Evolutionary conservation across 64 coral and sea anemone species (phyloP), one percentile per base, ranked within the genome.

Genomic region (Montipora cactus): DNA sequence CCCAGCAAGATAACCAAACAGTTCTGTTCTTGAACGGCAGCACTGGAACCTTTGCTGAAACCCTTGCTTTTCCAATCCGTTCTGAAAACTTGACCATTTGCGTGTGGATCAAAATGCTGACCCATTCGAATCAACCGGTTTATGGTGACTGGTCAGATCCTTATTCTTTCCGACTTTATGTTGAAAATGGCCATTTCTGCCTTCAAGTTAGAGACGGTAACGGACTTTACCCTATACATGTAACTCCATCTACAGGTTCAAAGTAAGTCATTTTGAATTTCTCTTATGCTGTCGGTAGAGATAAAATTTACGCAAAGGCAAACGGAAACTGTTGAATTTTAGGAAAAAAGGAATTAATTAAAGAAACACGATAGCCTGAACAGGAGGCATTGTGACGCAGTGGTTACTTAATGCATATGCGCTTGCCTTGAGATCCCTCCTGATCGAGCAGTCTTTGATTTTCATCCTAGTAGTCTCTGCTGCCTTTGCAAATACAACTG

Each of bases 91-190:
- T 81, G 10, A 81, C 52, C 11, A 61, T 81, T 81, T 18, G 52
- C n/a, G 52, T 59, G 7, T 81, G 79, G 79, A 61, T 81, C 8
- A 81, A 81, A 61, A 2, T 14, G 11, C 7, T 23, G 20, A 5
- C 20, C 4, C n/a, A 22, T 3, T 14, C 15, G 3, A 0, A 25
- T 1, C 49, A 57, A 11, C 53, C 11, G 53, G 37, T 81, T 12
- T 81, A 81, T 15, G 51, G 53, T 59, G 79, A 81, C 12, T 81
- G 79, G 79, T 81, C 79, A 5, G 4, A 1, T 5, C 79, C 55
- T 61, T 22, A 37, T 81, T 57, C 53, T 12, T 81, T 81, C 48
- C 53, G 79, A 37, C 61, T 81, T 4, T 8, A 61, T n/a, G 8
- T 81, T 8, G 51, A 55, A 49, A 52, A 80, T 80, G 19, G 9